Evolutionary conservation across 1,140 invertebrate genomes (phyloP).

Genomic region (Pogonus chalceus): DNA sequence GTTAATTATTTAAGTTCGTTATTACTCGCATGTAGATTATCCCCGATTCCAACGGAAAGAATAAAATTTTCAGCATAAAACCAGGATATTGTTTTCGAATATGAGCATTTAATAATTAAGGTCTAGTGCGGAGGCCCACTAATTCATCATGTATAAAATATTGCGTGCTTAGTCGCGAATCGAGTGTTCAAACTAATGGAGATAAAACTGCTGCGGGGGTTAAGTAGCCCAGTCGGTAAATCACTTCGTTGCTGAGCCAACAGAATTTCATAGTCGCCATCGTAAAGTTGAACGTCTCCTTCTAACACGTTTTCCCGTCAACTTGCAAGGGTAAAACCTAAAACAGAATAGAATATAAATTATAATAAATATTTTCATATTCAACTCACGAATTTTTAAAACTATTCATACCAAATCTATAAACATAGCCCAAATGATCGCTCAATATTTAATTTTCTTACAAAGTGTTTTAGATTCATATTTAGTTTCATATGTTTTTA

Average conservation of each 20-base stretch:
- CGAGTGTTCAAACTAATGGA: conserved; percentile 7
- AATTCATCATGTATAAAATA: conserved; percentile 7
- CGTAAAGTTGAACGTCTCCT: background rate
- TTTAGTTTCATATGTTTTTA: too few relatives aligned
- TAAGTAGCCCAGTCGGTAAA: conserved; percentile 2
- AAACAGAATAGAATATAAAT: too few relatives aligned
- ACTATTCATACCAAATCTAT: too few relatives aligned
- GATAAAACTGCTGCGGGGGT: conserved; percentile 5
- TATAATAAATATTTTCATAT: too few relatives aligned
- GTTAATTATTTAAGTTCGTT: too few relatives aligned
- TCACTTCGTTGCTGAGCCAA: background rate
- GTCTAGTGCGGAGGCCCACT: background rate
- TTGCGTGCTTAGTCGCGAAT: background rate
- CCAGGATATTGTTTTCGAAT: conserved; percentile 6
- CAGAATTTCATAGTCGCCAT: conserved; percentile 1
- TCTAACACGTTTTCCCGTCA: background rate
- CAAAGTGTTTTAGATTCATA: too few relatives aligned
- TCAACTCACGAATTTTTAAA: too few relatives aligned
- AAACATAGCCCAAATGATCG: too few relatives aligned
- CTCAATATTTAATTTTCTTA: too few relatives aligned
- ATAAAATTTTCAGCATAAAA: background rate
- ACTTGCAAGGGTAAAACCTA: too few relatives aligned
- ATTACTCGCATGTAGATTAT: background rate
- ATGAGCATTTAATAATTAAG: conserved; percentile 3
- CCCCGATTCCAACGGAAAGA: background rate